Conservation (phyloP, 2,113 vertebrate species). For the Larimichthys crocea region DNA sequence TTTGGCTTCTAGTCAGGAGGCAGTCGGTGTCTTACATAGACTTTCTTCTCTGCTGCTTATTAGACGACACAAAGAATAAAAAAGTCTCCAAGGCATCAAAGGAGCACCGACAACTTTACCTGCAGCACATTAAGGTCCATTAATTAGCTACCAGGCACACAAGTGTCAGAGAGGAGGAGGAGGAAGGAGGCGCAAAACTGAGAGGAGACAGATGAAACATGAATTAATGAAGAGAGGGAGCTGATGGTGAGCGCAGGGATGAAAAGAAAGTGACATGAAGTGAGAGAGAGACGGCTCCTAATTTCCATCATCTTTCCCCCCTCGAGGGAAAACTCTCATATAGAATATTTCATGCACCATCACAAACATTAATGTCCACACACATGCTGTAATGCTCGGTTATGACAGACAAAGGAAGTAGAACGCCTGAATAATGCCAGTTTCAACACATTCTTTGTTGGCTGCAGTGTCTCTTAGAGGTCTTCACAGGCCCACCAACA, state of each 20-base stretch:
- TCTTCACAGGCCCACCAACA: too few relatives aligned
- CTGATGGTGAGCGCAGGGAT: background rate
- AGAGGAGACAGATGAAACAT: background rate
- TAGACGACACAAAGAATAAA: background rate
- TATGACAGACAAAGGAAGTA: too few relatives aligned
- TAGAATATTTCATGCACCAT: too few relatives aligned
- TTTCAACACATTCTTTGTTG: too few relatives aligned
- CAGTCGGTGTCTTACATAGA: background rate
- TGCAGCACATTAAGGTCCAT: slow-evolving; percentile 5
- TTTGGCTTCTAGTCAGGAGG: background rate
- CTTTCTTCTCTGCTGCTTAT: background rate
- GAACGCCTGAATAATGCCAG: too few relatives aligned
- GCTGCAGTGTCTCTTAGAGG: too few relatives aligned
- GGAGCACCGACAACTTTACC: background rate
- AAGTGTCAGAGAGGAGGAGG: background rate
- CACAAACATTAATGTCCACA: too few relatives aligned
- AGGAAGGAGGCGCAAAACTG: background rate
- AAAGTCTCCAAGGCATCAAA: background rate
- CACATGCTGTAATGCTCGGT: too few relatives aligned
- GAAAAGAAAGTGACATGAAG: background rate
- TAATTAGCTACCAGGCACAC: background rate
- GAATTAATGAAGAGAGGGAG: background rate
- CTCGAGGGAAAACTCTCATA: too few relatives aligned
- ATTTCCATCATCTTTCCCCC: too few relatives aligned
- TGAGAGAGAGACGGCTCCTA: background rate